Percentiles rank a stretch among this genome's conserved stretches.
These are phyloP conservation scores for Glyptemys insculpta DNA, from an alignment of 2,797 vertebrate species.

Conservation along the genomic window DNA sequence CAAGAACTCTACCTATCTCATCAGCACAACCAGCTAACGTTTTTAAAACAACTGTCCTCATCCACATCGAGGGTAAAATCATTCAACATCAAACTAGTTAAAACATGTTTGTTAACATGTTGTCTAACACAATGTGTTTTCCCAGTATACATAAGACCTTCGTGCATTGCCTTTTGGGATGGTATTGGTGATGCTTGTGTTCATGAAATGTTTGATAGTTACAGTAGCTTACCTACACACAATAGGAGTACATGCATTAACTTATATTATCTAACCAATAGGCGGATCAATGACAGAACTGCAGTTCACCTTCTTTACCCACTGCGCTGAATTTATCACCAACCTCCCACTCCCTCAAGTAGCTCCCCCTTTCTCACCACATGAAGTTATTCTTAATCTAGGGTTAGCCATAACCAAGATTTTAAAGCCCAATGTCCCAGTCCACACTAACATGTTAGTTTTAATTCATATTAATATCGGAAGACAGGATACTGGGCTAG, in stretches of 20 bases:
- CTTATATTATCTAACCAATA: not conserved
- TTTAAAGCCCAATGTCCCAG: not conserved
- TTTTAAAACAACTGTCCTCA: not conserved
- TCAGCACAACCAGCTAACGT: not conserved
- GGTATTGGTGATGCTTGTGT: not conserved
- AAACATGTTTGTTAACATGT: not conserved
- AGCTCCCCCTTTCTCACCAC: not conserved
- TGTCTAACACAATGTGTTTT: not conserved
- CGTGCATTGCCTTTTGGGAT: not conserved
- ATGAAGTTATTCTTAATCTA: not conserved
- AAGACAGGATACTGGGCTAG: too few species aligned
- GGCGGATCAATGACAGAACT: not conserved
- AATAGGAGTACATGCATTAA: not conserved
- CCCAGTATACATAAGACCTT: not conserved
- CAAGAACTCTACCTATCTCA: not conserved
- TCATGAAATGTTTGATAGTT: not conserved
- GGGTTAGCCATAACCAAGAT: not conserved
- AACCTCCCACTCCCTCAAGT: rapidly evolving
- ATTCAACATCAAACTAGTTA: not conserved
- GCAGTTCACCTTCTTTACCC: not conserved
- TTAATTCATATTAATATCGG: not conserved
- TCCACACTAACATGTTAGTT: not conserved
- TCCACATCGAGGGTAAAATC: not conserved
- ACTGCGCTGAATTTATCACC: not conserved
- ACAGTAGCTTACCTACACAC: not conserved